Conservation (phyloP, 2,797 vertebrate genomes). For the Triplophysa yarkandensis region DNA sequence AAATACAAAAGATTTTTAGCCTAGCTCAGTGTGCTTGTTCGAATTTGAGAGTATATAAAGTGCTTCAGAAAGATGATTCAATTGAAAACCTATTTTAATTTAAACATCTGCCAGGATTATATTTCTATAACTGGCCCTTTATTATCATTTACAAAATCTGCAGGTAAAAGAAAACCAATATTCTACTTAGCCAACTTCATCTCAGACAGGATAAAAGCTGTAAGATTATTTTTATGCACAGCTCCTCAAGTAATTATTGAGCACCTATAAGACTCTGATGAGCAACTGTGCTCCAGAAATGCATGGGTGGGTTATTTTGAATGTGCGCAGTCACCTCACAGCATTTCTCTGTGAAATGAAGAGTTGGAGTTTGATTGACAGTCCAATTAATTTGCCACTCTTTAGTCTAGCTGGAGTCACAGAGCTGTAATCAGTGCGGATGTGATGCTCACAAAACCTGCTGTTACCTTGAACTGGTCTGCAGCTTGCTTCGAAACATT, state of each 20-base stretch:
- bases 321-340: conserved; percentile 24
- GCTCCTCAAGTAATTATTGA: conserved; percentile 27
- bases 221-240: background rate
- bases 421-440: conserved; percentile 55
- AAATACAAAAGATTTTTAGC: background rate
- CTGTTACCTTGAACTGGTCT: conserved; percentile 11
- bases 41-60: background rate
- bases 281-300: conserved; percentile 37
- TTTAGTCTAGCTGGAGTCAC: conserved; percentile 55
- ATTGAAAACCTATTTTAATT: background rate
- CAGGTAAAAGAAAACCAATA: background rate
- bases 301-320: conserved; percentile 22
- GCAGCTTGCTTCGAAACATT: background rate
- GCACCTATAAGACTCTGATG: conserved; percentile 38
- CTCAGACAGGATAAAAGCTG: conserved; percentile 4
- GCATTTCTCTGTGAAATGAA: conserved; percentile 46
- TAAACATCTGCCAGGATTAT: background rate
- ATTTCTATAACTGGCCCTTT: background rate
- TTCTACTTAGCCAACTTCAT: background rate
- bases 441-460: conserved; percentile 40
- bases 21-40: background rate
- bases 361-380: conserved; percentile 61
- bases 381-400: conserved; percentile 60
- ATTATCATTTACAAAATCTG: background rate
- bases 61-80: background rate